phyloP scores from a whole-genome alignment of 2,797 vertebrate species.

The Sebastes vulpes region DNA sequence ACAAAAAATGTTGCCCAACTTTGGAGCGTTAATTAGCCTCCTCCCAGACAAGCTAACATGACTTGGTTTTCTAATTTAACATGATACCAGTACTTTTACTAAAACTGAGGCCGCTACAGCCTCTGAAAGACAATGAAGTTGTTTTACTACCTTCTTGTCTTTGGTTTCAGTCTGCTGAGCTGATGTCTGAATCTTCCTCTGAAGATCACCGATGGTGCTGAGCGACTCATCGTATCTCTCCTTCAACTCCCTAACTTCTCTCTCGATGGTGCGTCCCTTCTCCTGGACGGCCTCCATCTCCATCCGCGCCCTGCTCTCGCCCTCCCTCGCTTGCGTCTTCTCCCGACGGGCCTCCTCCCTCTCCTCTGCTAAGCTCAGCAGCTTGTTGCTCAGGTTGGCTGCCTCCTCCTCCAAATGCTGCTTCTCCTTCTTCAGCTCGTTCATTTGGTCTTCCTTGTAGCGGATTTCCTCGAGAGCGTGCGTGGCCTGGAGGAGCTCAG shows the following conservation, averaged over 20 bases:
- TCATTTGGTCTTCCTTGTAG: constrained; percentile 83
- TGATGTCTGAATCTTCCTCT: constrained; percentile 93
- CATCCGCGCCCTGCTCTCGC: constrained; percentile 78
- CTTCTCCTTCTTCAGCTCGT: constrained; percentile 85
- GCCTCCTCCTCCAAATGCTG: constrained; percentile 87
- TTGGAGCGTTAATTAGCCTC: no score
- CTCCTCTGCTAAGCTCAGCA: constrained; percentile 81
- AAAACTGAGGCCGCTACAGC: no score
- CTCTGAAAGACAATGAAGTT: no score
- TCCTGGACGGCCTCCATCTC: constrained; percentile 88
- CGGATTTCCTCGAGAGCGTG: constrained; percentile 85
- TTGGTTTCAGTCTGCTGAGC: constrained; percentile 94
- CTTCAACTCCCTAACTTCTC: constrained; percentile 93
- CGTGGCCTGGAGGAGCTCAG: constrained; percentile 86
- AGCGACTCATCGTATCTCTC: constrained; percentile 91
- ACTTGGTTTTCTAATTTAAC: no score
- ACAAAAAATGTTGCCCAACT: no score
- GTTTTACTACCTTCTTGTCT: constrained; percentile 92
- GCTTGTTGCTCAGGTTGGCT: constrained; percentile 74
- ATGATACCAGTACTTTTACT: no score
- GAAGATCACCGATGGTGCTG: constrained; percentile 90
- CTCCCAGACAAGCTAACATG: no score
- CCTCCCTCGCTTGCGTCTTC: constrained; percentile 79
- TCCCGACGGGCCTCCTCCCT: constrained; percentile 85
- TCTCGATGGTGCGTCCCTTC: constrained; percentile 88